phyloP scores from a whole-genome alignment of 2,888 invertebrate genomes.

The Epistrophe grossulariae region DNA sequence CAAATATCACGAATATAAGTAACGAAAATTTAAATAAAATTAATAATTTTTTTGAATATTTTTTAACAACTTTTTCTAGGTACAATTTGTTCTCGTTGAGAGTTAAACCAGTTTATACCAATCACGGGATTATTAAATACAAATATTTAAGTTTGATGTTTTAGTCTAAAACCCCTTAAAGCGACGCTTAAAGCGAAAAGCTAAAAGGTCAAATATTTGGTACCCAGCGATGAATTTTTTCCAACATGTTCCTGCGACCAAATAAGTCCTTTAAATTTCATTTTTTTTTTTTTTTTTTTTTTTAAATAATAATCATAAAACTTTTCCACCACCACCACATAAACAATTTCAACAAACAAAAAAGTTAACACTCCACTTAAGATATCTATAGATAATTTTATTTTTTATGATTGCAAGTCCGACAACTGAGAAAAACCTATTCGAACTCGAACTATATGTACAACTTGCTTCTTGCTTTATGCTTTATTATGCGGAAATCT shows the following conservation, averaged over 20 bases:
- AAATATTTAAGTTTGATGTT: too few relatives aligned
- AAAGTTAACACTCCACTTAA: not conserved
- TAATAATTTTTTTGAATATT: too few relatives aligned
- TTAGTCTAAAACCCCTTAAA: too few relatives aligned
- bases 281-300: too few relatives aligned
- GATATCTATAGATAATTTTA: not conserved
- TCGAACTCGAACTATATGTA: not conserved
- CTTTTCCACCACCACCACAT: not conserved
- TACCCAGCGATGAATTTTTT: too few relatives aligned
- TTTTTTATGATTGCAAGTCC: slow-evolving; percentile 8
- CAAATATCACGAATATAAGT: not conserved
- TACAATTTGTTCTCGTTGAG: too few relatives aligned
- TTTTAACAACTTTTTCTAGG: too few relatives aligned
- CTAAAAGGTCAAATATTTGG: too few relatives aligned
- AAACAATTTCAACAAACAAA: not conserved
- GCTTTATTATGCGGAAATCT: slow-evolving; percentile 30
- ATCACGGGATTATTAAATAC: too few relatives aligned
- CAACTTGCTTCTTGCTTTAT: not conserved
- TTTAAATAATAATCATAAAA: not conserved
- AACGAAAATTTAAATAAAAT: too few relatives aligned
- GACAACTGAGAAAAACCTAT: not conserved
- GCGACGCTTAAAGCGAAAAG: too few relatives aligned
- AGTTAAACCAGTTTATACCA: too few relatives aligned
- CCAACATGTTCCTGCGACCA: not conserved
- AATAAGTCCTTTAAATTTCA: not conserved